These are phyloP conservation scores for Autographa gamma DNA, from an alignment of 2,888 invertebrate species.

Conservation along the genomic window DNA sequence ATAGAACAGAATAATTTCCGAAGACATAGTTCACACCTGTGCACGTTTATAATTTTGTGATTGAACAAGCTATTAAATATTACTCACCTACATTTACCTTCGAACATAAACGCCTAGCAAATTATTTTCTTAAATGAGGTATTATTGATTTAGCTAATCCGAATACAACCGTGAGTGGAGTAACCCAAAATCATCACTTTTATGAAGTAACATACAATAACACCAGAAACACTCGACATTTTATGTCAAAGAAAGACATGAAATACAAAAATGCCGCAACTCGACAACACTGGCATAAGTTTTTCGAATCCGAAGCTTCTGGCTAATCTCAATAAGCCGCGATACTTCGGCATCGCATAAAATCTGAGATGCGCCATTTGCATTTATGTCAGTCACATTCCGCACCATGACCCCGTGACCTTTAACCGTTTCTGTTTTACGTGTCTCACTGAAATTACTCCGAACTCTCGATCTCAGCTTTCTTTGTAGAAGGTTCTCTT, in stretches of 20 bases:
- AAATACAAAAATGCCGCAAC: background rate
- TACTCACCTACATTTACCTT: no score
- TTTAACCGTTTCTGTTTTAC: slow-evolving; percentile 37
- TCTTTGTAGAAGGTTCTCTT: slow-evolving; percentile 52
- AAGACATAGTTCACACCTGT: background rate
- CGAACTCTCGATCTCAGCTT: slow-evolving; percentile 53
- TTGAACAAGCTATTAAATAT: no score
- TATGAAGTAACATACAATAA: background rate
- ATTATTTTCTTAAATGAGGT: no score
- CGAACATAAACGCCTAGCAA: no score
- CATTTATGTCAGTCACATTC: slow-evolving; percentile 52
- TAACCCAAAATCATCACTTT: background rate
- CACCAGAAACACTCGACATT: background rate
- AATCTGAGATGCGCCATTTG: slow-evolving; percentile 45
- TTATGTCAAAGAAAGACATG: background rate
- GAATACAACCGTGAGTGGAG: no score
- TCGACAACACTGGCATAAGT: slow-evolving; percentile 7
- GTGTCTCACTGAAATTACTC: slow-evolving; percentile 53
- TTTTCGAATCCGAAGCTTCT: slow-evolving; percentile 21
- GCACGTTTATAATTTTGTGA: no score
- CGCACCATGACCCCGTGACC: slow-evolving; percentile 28
- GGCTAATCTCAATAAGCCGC: slow-evolving; percentile 34
- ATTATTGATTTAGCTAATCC: no score
- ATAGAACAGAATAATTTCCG: background rate
- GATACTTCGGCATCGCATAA: slow-evolving; percentile 30